phyloP scores from a whole-genome alignment of 2,797 vertebrate species.

The Diglossa cyanea region DNA sequence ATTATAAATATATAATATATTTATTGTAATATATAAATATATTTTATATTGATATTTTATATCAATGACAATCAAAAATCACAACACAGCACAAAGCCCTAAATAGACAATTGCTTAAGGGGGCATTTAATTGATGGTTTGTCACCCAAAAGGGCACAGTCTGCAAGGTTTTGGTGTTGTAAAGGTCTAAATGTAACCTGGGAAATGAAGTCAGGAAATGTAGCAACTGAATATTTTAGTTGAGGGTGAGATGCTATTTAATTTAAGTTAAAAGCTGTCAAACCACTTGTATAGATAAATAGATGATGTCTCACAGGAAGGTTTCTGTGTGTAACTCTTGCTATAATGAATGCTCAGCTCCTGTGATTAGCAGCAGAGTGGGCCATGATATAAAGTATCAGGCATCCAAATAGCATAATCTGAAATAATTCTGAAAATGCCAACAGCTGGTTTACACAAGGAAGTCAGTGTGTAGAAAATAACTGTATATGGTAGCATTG shows the following conservation, averaged over 20 bases:
- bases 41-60: background rate
- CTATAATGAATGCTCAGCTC: background rate
- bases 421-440: background rate
- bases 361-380: background rate
- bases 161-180: background rate
- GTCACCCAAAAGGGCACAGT: background rate
- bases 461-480: background rate
- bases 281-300: background rate
- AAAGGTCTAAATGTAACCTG: background rate
- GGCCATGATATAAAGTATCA: background rate
- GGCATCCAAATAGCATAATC: background rate
- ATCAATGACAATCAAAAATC: background rate
- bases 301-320: background rate
- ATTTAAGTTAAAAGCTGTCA: background rate
- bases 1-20: background rate
- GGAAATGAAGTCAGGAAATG: background rate
- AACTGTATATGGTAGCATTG: background rate
- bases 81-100: background rate
- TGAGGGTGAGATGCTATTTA: background rate
- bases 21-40: too few species aligned
- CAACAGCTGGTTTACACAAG: background rate
- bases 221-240: background rate
- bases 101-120: background rate
- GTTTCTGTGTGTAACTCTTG: background rate
- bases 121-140: background rate